Percentiles rank a stretch among this genome's conserved stretches.
phyloP scores from a whole-genome alignment of 1,140 invertebrate genomes.

The Microplitis mediator region DNA sequence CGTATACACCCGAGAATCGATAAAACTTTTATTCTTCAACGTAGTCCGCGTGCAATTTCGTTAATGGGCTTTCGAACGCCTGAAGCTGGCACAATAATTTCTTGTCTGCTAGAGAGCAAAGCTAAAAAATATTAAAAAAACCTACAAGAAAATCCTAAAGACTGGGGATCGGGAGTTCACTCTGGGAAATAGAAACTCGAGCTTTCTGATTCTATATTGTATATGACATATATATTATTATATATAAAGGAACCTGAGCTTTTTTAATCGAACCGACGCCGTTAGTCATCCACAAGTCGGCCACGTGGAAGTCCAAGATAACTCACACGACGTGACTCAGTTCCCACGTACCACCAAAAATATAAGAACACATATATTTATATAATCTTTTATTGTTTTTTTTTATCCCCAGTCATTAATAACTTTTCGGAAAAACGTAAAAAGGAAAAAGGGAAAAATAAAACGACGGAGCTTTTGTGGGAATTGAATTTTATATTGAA shows the following conservation, averaged over 20 bases:
- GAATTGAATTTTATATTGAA: neutral
- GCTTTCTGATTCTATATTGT: neutral
- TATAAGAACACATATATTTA: neutral
- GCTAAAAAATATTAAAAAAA: neutral
- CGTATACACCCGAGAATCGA: neutral
- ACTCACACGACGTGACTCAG: slow-evolving; percentile 18
- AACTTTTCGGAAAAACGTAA: no score
- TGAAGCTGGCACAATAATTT: slow-evolving; percentile 15
- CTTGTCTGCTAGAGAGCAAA: neutral
- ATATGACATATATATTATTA: no score
- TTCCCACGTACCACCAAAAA: neutral
- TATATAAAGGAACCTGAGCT: neutral
- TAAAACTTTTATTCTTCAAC: neutral
- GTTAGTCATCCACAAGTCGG: slow-evolving; percentile 23
- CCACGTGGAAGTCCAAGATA: slow-evolving; percentile 25
- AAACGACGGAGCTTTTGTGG: no score
- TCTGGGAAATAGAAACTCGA: neutral
- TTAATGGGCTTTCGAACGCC: slow-evolving; percentile 24
- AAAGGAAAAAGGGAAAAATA: no score
- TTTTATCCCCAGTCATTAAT: neutral
- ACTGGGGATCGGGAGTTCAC: neutral
- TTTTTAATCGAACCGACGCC: slow-evolving; percentile 13
- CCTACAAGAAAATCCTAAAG: neutral
- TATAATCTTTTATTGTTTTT: neutral
- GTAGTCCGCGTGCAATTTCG: neutral